phyloP scores from a whole-genome alignment of 1,140 invertebrate species.

The Lordiphosa clarofinis region DNA sequence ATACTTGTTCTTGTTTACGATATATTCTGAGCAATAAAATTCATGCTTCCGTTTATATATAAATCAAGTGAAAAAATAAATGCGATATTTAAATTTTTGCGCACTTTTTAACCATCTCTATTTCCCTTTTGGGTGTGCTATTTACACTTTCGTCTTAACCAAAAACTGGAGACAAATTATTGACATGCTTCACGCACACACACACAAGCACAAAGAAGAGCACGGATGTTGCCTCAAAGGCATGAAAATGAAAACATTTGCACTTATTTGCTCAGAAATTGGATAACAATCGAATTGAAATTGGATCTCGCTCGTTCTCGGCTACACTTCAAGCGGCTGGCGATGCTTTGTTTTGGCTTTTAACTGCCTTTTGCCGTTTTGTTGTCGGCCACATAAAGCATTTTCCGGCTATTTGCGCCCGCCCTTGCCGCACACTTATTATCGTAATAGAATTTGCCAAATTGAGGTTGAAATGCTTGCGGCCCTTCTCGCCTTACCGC shows the following conservation, averaged over 20 bases:
- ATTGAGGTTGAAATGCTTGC: conserved; percentile 79
- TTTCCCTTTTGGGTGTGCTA: conserved; percentile 34
- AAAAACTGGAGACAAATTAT: conserved; percentile 55
- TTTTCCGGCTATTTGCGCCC: conserved; percentile 67
- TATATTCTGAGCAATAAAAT: too few relatives aligned
- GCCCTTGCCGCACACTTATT: conserved; percentile 48
- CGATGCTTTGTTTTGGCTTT: conserved; percentile 61
- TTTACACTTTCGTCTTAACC: conserved; percentile 48
- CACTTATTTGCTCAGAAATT: conserved; percentile 78
- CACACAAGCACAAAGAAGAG: neutral
- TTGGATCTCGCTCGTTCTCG: conserved; percentile 78
- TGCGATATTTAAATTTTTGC: too few relatives aligned
- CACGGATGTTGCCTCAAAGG: conserved; percentile 36
- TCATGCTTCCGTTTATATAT: too few relatives aligned
- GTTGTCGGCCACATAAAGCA: conserved; percentile 60
- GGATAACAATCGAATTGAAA: conserved; percentile 79
- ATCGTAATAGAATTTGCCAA: conserved; percentile 79
- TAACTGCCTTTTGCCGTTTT: conserved; percentile 53
- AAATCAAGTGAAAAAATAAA: too few relatives aligned
- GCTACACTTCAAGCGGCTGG: conserved; percentile 47
- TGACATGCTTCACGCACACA: conserved; percentile 51
- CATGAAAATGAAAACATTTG: conserved; percentile 77
- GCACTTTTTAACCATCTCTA: neutral
- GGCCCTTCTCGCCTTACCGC: neutral
- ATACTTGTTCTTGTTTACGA: too few relatives aligned